These are phyloP conservation scores for Lates japonicus DNA, from an alignment of 2,797 vertebrate species.

Conservation along the genomic window DNA sequence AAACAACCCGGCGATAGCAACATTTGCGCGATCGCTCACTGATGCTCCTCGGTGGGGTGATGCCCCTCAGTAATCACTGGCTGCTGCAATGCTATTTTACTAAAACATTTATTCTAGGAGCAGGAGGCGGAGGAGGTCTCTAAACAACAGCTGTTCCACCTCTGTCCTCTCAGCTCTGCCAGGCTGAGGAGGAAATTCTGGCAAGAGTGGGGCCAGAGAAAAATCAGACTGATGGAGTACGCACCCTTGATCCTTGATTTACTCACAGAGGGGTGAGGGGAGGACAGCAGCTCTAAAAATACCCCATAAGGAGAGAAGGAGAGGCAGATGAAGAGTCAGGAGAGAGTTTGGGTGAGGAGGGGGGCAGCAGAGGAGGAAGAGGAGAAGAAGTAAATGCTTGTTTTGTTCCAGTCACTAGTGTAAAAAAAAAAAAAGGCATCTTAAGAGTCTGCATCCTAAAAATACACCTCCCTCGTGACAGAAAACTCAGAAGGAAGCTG, in stretches of 20 bases:
- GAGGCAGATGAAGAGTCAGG: conserved; percentile 1
- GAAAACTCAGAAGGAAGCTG: conserved; percentile 38
- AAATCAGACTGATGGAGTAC: conserved; percentile 53
- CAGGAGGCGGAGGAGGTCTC: conserved; percentile 26
- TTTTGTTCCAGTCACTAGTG: conserved; percentile 48
- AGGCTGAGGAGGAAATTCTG: conserved; percentile 26
- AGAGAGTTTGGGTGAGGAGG: background rate
- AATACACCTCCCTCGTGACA: conserved; percentile 67
- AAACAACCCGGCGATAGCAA: too few species aligned
- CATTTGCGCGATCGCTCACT: conserved; percentile 58
- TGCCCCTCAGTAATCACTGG: too few species aligned
- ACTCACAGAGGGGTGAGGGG: conserved; percentile 73
- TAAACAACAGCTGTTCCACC: conserved; percentile 72
- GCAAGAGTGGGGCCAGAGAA: background rate
- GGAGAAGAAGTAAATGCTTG: conserved; percentile 51
- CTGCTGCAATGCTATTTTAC: conserved; percentile 57
- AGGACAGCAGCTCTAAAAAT: conserved; percentile 79
- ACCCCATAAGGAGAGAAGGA: conserved; percentile 67
- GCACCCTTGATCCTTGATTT: conserved; percentile 68
- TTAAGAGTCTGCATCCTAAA: conserved; percentile 61
- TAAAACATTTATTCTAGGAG: conserved; percentile 64
- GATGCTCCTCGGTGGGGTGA: conserved; percentile 54
- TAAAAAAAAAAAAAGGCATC: conserved; percentile 23
- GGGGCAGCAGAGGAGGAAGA: conserved; percentile 7
- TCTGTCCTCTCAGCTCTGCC: conserved; percentile 63